A percentile compares a stretch with the other conserved stretches of the same genome.
Evolutionary conservation across 92 coral and sea anemone species (phyloP).

Genomic region (Anthopleura xanthogrammica): DNA sequence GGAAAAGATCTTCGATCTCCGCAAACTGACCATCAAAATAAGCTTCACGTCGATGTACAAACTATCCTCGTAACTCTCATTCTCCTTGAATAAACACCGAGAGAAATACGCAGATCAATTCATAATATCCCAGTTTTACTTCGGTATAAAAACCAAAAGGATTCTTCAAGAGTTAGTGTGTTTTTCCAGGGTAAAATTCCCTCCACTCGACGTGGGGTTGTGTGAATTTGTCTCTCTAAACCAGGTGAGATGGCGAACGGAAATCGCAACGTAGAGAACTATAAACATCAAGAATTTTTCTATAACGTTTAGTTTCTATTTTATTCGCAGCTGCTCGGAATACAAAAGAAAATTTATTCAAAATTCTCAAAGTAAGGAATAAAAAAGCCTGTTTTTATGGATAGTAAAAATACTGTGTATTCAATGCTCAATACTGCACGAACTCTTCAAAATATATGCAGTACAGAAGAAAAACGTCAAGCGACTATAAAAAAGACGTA

Average conservation of each 20-base stretch:
- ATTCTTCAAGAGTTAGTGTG: neutral
- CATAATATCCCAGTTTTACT: neutral
- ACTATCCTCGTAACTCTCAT: neutral
- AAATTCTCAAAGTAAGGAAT: neutral
- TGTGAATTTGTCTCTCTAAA: neutral
- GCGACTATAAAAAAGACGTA: neutral
- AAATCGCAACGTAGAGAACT: neutral
- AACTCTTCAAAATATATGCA: no score
- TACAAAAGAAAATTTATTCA: conserved; percentile 2
- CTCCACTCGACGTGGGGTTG: neutral
- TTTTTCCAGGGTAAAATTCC: neutral
- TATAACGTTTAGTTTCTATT: neutral
- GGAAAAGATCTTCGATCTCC: neutral
- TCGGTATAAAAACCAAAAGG: neutral
- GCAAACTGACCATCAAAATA: neutral
- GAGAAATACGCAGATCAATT: neutral
- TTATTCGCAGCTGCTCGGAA: neutral
- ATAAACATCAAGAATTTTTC: neutral
- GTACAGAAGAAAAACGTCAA: neutral
- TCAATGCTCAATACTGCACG: no score
- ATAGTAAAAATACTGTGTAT: neutral
- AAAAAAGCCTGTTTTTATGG: neutral
- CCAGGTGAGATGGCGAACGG: neutral
- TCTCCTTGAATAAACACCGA: neutral
- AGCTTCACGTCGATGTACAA: neutral